phyloP scores from a whole-genome alignment of 2,888 invertebrate genomes.

The Ernsta delagoae region DNA sequence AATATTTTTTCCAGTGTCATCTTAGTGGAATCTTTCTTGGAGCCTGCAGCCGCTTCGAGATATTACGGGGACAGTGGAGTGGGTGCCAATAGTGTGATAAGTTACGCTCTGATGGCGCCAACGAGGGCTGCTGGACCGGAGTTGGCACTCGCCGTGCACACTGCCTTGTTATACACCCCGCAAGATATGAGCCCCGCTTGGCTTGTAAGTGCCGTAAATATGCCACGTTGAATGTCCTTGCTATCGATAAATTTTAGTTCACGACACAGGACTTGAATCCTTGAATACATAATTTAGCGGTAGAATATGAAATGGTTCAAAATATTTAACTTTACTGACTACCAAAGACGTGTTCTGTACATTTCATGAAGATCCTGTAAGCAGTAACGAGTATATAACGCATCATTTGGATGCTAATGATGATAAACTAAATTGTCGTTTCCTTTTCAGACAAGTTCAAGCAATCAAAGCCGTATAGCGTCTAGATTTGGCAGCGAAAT shows the following conservation, averaged over 20 bases:
- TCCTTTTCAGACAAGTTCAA: slow-evolving; percentile 64
- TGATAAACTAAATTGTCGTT: neutral
- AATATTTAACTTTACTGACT: neutral
- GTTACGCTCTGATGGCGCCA: slow-evolving; percentile 55
- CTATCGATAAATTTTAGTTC: slow-evolving; percentile 10
- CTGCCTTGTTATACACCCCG: slow-evolving; percentile 61
- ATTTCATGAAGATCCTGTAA: too few relatives aligned
- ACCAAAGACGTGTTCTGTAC: too few relatives aligned
- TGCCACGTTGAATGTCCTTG: slow-evolving; percentile 13
- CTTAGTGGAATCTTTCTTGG: slow-evolving; percentile 62
- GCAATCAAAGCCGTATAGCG: slow-evolving; percentile 67
- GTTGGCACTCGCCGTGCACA: slow-evolving; percentile 60
- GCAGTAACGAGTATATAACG: too few relatives aligned
- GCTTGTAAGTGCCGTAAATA: slow-evolving; percentile 58
- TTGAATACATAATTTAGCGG: neutral
- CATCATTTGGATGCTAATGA: too few relatives aligned
- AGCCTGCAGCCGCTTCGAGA: slow-evolving; percentile 52
- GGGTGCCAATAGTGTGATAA: slow-evolving; percentile 68
- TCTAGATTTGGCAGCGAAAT: slow-evolving; percentile 87
- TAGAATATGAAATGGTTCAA: neutral
- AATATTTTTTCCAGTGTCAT: slow-evolving; percentile 57
- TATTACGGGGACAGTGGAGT: slow-evolving; percentile 62
- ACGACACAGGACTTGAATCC: too few relatives aligned
- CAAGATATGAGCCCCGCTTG: slow-evolving; percentile 61
- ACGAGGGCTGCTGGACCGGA: slow-evolving; percentile 54